These are phyloP conservation scores for Drosophila tani DNA, from an alignment of 1,140 invertebrate genomes.

Conservation along the genomic window DNA sequence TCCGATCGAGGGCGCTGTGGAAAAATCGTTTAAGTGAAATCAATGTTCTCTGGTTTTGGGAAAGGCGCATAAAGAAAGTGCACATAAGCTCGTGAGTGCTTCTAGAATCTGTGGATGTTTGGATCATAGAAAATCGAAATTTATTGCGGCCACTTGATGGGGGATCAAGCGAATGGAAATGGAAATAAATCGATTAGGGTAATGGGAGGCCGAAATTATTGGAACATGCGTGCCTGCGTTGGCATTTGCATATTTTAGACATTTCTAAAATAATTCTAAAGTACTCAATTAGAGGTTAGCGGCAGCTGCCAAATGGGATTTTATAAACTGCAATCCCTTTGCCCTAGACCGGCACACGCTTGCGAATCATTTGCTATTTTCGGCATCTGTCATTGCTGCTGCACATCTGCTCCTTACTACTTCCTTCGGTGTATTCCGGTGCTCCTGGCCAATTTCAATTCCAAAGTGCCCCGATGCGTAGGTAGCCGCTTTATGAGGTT, in stretches of 20 bases:
- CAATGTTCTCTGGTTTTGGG: constrained; percentile 63
- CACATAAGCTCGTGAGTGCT: constrained; percentile 17
- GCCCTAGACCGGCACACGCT: constrained; percentile 25
- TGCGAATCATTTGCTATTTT: constrained; percentile 57
- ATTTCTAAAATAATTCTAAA: constrained; percentile 6
- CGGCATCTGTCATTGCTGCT: constrained; percentile 46
- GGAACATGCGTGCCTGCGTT: background rate
- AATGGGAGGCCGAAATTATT: constrained; percentile 34
- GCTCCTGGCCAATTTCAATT: constrained; percentile 44
- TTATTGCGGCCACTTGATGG: constrained; percentile 48
- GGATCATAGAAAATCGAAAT: constrained; percentile 47
- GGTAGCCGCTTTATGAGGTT: constrained; percentile 60
- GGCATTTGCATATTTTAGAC: constrained; percentile 40
- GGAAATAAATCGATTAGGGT: constrained; percentile 49
- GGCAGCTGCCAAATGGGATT: constrained; percentile 29
- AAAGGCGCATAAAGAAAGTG: constrained; percentile 32
- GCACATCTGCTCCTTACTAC: constrained; percentile 27
- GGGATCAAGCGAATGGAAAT: constrained; percentile 40
- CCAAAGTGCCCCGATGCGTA: constrained; percentile 47
- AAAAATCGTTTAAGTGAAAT: constrained; percentile 65
- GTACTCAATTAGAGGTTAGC: constrained; percentile 30
- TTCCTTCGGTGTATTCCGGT: background rate
- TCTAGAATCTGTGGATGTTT: constrained; percentile 19
- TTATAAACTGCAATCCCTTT: constrained; percentile 28
- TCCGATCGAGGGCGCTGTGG: constrained; percentile 26